Conservation (phyloP, 2,113 vertebrate genomes). For the Lagopus leucura region DNA sequence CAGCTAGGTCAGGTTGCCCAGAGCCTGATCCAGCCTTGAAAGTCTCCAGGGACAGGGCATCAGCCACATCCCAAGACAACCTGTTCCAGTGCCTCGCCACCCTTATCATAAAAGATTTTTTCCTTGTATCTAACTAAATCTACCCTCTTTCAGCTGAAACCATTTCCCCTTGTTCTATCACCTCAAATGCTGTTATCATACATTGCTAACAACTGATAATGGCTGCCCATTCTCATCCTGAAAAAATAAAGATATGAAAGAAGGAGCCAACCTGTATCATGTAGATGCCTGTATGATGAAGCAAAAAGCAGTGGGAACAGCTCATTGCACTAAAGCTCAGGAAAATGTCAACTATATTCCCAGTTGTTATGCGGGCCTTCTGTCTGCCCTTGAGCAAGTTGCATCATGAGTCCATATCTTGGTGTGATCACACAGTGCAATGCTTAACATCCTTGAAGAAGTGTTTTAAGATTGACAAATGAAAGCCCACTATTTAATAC, state of each 20-base stretch:
- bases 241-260: neutral
- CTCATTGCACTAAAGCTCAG: neutral
- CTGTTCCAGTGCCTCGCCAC: no score
- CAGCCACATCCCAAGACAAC: no score
- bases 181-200: no score
- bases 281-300: neutral
- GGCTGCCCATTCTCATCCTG: neutral
- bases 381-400: slow-evolving; percentile 1
- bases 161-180: no score
- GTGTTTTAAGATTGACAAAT: slow-evolving; percentile 16
- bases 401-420: neutral
- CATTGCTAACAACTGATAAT: accelerated
- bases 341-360: neutral
- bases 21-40: no score
- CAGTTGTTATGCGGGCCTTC: neutral
- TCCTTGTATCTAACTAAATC: no score
- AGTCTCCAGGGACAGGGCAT: no score
- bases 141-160: no score
- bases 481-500: slow-evolving; percentile 33
- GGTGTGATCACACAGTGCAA: neutral
- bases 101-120: no score
- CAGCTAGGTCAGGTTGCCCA: no score
- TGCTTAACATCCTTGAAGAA: neutral
- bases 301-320: neutral
- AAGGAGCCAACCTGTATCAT: accelerated